phyloP scores from a whole-genome alignment of 2,113 vertebrate species.

The Galemys pyrenaicus region DNA sequence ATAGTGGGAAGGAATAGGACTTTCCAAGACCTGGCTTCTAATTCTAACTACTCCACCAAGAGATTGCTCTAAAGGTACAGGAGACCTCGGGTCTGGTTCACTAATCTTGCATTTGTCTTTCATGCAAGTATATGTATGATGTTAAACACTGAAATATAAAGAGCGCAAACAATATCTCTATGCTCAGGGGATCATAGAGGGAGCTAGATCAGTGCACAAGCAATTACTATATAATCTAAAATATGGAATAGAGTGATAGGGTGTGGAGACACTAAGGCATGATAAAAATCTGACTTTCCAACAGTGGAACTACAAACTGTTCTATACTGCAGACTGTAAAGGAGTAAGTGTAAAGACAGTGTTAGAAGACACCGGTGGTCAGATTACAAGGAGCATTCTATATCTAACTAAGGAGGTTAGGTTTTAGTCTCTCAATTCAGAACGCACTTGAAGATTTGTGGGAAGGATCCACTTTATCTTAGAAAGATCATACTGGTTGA shows the following conservation, averaged over 20 bases:
- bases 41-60: background rate
- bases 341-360: background rate
- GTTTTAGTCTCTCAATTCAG: background rate
- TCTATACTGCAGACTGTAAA: background rate
- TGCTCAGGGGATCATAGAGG: background rate
- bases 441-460: background rate
- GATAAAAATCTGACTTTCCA: background rate
- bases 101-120: background rate
- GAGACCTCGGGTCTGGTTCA: no score
- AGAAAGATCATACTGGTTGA: background rate
- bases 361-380: background rate
- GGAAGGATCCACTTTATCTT: background rate
- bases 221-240: background rate
- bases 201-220: background rate
- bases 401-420: background rate
- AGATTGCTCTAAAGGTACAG: no score
- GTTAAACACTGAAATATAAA: background rate
- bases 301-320: background rate
- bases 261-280: background rate
- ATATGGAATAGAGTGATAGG: background rate
- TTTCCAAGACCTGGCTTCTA: background rate
- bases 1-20: background rate
- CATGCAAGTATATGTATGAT: background rate
- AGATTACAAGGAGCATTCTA: background rate
- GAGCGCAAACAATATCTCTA: background rate